Evolutionary conservation across 2,113 vertebrate species (phyloP).

Genomic region (Synchiropus splendidus): DNA sequence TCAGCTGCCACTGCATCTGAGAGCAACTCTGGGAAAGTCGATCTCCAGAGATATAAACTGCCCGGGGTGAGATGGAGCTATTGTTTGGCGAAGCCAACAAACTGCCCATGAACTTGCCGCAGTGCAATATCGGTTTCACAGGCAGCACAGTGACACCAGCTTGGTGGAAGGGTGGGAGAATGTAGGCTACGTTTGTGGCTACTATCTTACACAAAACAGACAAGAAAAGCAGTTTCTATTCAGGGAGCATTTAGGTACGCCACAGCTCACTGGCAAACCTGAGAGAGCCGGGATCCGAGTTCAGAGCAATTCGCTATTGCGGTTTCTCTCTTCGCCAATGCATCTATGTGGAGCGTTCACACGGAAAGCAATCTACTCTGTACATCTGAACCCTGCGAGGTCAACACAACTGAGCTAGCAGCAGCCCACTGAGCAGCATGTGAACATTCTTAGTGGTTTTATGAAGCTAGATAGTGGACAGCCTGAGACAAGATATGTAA

Average conservation of each 20-base stretch:
- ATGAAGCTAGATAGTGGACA: too few relatives aligned
- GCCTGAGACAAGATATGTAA: too few relatives aligned
- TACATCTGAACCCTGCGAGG: slow-evolving; percentile 9
- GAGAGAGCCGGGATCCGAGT: slow-evolving; percentile 22
- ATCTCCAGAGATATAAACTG: slow-evolving; percentile 37
- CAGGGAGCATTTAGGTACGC: slow-evolving; percentile 48
- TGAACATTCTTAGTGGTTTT: too few relatives aligned
- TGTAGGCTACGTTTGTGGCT: slow-evolving; percentile 35
- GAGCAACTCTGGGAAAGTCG: slow-evolving; percentile 34
- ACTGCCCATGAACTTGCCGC: slow-evolving; percentile 44
- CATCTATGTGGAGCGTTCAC: background rate
- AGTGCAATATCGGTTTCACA: slow-evolving; percentile 56
- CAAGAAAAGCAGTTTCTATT: slow-evolving; percentile 50
- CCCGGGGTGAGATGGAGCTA: slow-evolving; percentile 28
- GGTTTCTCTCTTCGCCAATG: slow-evolving; percentile 14
- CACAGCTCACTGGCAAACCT: slow-evolving; percentile 32
- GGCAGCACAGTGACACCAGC: slow-evolving; percentile 19
- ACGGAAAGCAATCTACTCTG: slow-evolving; percentile 7
- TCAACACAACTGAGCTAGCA: slow-evolving; percentile 2
- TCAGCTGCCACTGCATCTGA: slow-evolving; percentile 27
- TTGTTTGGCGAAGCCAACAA: slow-evolving; percentile 44
- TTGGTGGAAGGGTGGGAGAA: slow-evolving; percentile 32
- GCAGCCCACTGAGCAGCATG: too few relatives aligned
- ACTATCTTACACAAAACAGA: slow-evolving; percentile 62
- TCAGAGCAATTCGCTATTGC: slow-evolving; percentile 10